Evolutionary conservation across 2,888 invertebrate species (phyloP).

Genomic region (Drosophila helvetica): DNA sequence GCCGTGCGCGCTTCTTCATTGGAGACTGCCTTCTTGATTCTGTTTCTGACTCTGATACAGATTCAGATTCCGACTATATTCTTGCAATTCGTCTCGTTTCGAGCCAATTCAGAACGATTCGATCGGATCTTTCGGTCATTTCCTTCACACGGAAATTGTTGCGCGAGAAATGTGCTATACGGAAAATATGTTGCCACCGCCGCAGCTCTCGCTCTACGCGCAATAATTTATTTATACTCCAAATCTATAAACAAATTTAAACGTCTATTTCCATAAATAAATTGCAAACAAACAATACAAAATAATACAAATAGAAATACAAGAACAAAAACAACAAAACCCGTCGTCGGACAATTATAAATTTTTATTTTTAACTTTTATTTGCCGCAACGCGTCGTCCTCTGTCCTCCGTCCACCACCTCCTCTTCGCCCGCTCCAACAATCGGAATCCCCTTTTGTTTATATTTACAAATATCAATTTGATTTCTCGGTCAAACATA

Average conservation of each 20-base stretch:
- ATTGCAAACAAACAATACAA: constrained; percentile 36
- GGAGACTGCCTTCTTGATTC: constrained; percentile 29
- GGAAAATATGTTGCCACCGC: constrained; percentile 49
- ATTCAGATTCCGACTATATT: constrained; percentile 15
- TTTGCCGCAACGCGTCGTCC: constrained; percentile 29
- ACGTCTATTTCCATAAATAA: constrained; percentile 76
- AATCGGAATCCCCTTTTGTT: constrained; percentile 31
- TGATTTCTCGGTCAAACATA: constrained; percentile 24
- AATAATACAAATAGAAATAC: constrained; percentile 35
- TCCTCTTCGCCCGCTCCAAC: neutral
- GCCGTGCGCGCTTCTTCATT: constrained; percentile 12
- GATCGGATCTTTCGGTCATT: neutral
- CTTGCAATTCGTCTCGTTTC: neutral
- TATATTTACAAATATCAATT: constrained; percentile 49
- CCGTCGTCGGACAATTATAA: constrained; percentile 59
- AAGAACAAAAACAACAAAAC: constrained; percentile 50
- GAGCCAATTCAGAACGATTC: neutral
- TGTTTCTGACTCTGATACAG: constrained; percentile 11
- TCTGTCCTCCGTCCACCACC: constrained; percentile 1
- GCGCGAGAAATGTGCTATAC: constrained; percentile 32
- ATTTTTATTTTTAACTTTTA: constrained; percentile 61
- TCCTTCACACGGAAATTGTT: neutral
- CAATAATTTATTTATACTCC: constrained; percentile 74
- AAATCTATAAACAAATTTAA: constrained; percentile 73
- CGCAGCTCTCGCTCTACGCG: constrained; percentile 56